Evolutionary conservation across 2,797 vertebrate genomes (phyloP).

Genomic region (Hydrophis major): DNA sequence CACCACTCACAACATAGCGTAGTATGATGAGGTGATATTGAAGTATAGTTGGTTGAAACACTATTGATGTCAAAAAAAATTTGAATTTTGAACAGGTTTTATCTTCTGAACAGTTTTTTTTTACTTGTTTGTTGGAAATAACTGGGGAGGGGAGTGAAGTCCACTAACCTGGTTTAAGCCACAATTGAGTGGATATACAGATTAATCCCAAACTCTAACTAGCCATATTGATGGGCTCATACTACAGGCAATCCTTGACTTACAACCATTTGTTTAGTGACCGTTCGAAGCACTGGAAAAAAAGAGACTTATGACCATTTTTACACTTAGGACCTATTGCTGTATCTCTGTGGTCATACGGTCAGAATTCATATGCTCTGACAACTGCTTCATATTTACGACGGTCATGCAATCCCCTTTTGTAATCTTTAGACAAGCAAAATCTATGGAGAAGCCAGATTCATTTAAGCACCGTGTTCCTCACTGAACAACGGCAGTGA

Average conservation of each 20-base stretch:
- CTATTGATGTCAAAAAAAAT: not conserved
- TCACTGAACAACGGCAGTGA: no score
- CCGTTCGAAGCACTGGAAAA: not conserved
- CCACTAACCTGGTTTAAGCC: not conserved
- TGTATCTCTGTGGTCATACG: no score
- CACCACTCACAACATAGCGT: not conserved
- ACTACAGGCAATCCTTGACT: not conserved
- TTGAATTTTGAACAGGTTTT: not conserved
- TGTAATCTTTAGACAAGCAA: no score
- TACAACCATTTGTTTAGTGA: not conserved
- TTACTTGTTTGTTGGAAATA: not conserved
- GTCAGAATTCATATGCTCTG: no score
- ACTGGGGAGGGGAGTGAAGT: not conserved
- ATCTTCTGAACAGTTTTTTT: not conserved
- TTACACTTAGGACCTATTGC: no score
- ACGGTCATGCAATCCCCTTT: no score
- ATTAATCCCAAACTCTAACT: not conserved
- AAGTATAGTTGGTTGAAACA: not conserved
- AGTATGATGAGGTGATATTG: not conserved
- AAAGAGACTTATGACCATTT: not conserved
- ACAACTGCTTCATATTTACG: no score
- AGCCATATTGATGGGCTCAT: not conserved
- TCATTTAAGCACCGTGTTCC: no score
- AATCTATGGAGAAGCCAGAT: no score
- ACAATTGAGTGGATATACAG: not conserved